These are phyloP conservation scores for Vidua macroura DNA, from an alignment of 2,113 vertebrate genomes.

Conservation along the genomic window DNA sequence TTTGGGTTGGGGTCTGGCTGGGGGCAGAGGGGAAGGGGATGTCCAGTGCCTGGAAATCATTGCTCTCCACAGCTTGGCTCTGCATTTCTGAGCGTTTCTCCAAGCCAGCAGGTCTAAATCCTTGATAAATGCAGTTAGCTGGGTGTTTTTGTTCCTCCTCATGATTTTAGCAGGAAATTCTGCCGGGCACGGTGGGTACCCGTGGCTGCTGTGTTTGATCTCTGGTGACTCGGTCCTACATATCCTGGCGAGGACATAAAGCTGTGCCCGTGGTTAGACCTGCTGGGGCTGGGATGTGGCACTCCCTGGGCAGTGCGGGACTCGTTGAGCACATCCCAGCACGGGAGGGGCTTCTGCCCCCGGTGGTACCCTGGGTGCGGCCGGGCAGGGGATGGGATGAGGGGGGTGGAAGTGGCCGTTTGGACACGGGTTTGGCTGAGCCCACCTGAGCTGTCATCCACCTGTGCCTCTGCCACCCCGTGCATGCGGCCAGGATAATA, in stretches of 20 bases:
- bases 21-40: background rate
- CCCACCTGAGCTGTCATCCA: background rate
- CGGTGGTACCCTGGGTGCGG: fast-evolving
- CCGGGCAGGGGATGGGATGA: fast-evolving
- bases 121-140: background rate
- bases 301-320: fast-evolving
- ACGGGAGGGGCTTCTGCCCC: fast-evolving
- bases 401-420: fast-evolving
- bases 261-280: background rate
- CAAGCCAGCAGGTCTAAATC: background rate
- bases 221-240: fast-evolving
- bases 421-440: fast-evolving
- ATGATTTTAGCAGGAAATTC: background rate
- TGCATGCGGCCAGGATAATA: background rate
- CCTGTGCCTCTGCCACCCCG: fast-evolving
- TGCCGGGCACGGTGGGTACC: background rate
- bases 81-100: fast-evolving
- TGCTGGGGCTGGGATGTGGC: background rate
- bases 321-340: background rate
- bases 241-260: fast-evolving
- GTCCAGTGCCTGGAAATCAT: fast-evolving
- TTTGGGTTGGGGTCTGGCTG: background rate
- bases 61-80: background rate
- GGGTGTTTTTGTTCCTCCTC: background rate
- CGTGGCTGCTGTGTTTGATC: fast-evolving